A percentile compares a stretch with the other conserved stretches of the same genome.
Evolutionary conservation across 2,888 invertebrate genomes (phyloP).

Genomic region (Uropetala carovei): DNA sequence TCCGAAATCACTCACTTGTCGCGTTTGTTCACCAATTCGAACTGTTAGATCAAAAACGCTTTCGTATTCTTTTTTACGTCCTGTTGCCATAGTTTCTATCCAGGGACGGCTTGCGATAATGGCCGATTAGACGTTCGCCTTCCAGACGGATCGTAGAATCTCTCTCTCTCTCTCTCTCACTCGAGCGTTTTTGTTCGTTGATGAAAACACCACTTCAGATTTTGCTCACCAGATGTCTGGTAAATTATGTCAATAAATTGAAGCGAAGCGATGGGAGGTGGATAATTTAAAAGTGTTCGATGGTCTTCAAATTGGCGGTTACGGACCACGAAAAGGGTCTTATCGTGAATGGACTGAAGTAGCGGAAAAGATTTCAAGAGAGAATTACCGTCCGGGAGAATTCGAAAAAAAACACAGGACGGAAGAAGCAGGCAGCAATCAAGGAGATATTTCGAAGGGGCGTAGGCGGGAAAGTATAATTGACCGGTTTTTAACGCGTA

Average conservation of each 20-base stretch:
- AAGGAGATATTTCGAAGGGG: neutral
- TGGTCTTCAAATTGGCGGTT: slow-evolving; percentile 22
- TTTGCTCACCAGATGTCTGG: neutral
- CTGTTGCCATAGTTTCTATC: neutral
- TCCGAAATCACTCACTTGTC: neutral
- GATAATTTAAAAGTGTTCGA: neutral
- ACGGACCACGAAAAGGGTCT: neutral
- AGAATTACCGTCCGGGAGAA: neutral
- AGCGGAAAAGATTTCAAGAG: neutral
- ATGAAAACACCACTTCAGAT: slow-evolving; percentile 21
- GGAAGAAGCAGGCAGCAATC: neutral
- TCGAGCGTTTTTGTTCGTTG: neutral
- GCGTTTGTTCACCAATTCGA: neutral
- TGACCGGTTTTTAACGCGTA: neutral
- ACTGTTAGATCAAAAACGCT: neutral
- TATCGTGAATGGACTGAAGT: neutral
- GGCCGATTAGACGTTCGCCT: neutral
- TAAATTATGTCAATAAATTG: slow-evolving; percentile 22
- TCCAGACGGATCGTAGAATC: neutral
- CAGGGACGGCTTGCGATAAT: neutral
- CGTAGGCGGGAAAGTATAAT: neutral
- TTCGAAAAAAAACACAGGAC: neutral
- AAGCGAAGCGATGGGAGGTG: neutral
- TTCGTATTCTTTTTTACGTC: neutral
- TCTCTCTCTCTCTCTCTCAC: no score